phyloP scores from a whole-genome alignment of 2,113 vertebrate genomes.

The Ictidomys tridecemlineatus region DNA sequence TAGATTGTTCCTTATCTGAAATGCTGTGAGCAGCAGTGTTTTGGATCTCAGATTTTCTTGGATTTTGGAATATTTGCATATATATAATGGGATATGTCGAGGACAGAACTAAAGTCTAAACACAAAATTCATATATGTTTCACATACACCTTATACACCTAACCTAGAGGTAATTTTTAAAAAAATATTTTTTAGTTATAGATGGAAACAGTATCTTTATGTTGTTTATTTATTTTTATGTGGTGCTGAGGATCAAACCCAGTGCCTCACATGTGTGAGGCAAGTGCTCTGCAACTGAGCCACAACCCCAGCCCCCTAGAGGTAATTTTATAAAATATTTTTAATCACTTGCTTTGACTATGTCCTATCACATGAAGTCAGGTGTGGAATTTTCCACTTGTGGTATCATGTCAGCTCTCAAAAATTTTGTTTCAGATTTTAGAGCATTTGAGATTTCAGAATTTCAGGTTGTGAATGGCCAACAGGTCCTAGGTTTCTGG shows the following conservation, averaged over 20 bases:
- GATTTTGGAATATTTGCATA: neutral
- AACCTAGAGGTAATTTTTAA: neutral
- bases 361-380: neutral
- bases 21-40: neutral
- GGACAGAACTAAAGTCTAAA: neutral
- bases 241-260: too few species aligned
- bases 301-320: too few species aligned
- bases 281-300: too few species aligned
- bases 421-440: neutral
- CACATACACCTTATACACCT: neutral
- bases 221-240: too few species aligned
- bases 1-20: neutral
- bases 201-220: too few species aligned
- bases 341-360: neutral
- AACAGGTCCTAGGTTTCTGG: neutral
- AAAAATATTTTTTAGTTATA: neutral
- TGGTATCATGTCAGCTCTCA: neutral
- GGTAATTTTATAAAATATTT: neutral
- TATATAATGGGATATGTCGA: neutral
- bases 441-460: neutral
- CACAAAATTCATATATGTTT: neutral
- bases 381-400: neutral
- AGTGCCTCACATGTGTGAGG: too few species aligned
- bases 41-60: neutral
- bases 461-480: neutral